Conservation (phyloP, 2,888 invertebrate genomes). For the Hydrotaea diabolus region DNA sequence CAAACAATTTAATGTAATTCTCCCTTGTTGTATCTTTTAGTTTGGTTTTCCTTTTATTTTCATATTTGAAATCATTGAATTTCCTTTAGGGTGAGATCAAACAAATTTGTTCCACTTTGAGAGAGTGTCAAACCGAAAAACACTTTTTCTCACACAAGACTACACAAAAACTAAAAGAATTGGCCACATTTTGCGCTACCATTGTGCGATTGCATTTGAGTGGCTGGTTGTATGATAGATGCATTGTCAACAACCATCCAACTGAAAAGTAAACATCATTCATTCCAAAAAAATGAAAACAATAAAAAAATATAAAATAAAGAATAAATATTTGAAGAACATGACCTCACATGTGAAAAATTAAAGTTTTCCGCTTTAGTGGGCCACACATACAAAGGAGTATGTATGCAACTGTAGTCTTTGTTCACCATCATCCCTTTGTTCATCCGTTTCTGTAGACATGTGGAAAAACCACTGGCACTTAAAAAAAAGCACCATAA, state of each 20-base stretch:
- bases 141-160: background rate
- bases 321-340: conserved; percentile 38
- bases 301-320: conserved; percentile 16
- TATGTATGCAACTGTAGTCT: background rate
- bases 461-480: background rate
- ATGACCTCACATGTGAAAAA: conserved; percentile 34
- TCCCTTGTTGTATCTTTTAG: background rate
- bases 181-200: background rate
- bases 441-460: background rate
- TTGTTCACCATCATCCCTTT: background rate
- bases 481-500: background rate
- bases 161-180: background rate
- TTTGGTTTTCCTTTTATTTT: background rate
- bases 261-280: conserved; percentile 33
- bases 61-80: background rate
- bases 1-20: no score
- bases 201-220: conserved; percentile 7
- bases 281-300: background rate
- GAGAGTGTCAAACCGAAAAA: conserved; percentile 17
- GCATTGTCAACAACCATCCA: conserved; percentile 24
- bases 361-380: conserved; percentile 20
- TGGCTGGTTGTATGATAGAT: background rate
- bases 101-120: conserved; percentile 28
- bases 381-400: background rate
- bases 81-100: conserved; percentile 15